Evolutionary conservation across 2,888 invertebrate species (phyloP).

Genomic region (Uloborus plumipes): DNA sequence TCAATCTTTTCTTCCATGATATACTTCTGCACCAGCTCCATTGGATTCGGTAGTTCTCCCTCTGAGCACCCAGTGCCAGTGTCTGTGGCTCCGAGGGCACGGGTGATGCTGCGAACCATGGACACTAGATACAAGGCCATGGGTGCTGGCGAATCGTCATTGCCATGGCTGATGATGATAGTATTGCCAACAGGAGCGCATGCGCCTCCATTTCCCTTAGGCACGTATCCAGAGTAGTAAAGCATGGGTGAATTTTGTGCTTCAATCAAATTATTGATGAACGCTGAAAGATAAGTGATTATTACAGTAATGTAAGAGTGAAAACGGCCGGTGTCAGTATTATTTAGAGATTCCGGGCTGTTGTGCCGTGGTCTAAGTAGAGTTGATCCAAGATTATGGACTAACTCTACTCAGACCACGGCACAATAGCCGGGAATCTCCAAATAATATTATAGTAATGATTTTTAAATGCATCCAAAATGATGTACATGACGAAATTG

Average conservation of each 20-base stretch:
- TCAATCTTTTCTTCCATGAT: neutral
- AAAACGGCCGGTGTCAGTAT: too few relatives aligned
- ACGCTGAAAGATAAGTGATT: too few relatives aligned
- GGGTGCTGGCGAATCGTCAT: neutral
- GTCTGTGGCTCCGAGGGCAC: neutral
- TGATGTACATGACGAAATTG: too few relatives aligned
- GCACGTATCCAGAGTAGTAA: constrained; percentile 1
- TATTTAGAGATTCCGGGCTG: too few relatives aligned
- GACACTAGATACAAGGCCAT: constrained; percentile 9
- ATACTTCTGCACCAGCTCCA: neutral
- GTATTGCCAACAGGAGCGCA: neutral
- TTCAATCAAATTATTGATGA: too few relatives aligned
- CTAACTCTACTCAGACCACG: too few relatives aligned
- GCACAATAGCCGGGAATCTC: too few relatives aligned
- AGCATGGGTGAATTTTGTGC: too few relatives aligned
- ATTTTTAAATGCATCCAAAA: neutral
- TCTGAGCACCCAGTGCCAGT: neutral
- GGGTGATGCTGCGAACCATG: neutral
- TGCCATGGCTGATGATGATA: constrained; percentile 3
- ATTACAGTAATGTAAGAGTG: neutral
- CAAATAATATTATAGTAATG: too few relatives aligned
- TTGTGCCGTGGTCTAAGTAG: too few relatives aligned
- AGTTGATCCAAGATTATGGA: too few relatives aligned
- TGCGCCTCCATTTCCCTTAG: neutral
- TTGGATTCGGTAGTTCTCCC: constrained; percentile 3